These are phyloP conservation scores for Phrynocephalus versicolor DNA, from an alignment of 2,113 vertebrate species.

Conservation along the genomic window DNA sequence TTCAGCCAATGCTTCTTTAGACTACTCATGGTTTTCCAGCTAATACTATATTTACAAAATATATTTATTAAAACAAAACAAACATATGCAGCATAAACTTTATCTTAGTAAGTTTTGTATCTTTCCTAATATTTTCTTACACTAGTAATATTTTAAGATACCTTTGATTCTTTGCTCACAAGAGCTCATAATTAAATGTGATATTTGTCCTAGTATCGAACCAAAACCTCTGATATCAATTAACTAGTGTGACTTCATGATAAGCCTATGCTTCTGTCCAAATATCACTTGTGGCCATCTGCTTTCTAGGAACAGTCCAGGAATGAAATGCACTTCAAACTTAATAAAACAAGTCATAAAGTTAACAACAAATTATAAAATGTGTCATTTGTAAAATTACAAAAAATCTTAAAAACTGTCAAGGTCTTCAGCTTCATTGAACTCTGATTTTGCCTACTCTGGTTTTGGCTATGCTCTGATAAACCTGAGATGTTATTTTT, in stretches of 20 bases:
- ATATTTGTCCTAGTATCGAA: background rate
- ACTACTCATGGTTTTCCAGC: too few relatives aligned
- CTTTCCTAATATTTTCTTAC: background rate
- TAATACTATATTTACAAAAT: too few relatives aligned
- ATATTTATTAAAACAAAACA: too few relatives aligned
- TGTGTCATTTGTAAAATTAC: too few relatives aligned
- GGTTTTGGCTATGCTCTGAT: too few relatives aligned
- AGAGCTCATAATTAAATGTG: background rate
- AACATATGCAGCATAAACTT: background rate
- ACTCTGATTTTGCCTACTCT: background rate
- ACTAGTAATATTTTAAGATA: background rate
- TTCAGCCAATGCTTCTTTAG: too few relatives aligned
- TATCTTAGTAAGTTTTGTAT: background rate
- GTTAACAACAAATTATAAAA: too few relatives aligned
- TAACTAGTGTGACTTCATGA: background rate
- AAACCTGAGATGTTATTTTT: background rate
- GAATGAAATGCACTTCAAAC: background rate
- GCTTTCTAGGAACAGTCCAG: background rate
- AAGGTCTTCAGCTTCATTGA: background rate
- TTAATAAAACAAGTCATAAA: too few relatives aligned
- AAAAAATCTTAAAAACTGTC: background rate
- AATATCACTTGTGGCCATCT: background rate
- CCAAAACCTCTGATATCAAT: background rate
- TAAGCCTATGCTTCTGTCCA: background rate
- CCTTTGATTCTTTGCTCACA: background rate